Evolutionary conservation across 2,797 vertebrate species (phyloP), one percentile per base, ranked within the genome.

Genomic region (Otus scops): DNA sequence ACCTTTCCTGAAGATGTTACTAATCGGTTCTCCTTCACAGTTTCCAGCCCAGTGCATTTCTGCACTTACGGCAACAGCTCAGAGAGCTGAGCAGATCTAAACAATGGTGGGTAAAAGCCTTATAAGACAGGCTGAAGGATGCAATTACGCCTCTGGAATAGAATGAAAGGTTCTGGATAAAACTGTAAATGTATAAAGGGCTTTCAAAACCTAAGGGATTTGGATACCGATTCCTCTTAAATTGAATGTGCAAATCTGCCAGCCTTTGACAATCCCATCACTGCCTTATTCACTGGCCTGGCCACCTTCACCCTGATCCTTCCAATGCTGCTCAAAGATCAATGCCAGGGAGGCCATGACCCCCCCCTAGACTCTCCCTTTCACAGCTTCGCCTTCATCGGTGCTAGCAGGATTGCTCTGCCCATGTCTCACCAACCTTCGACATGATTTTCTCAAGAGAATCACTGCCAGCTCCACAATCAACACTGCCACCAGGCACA

Each of bases 111-210:
- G n/a, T 19, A 79, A 74, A 59, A 69, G 75, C 47, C 39, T 12
- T 41, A 81, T 63, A 45, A 38, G 65, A 39, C 60, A 82, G 51
- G 51, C 69, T 93, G 70, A 19, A 84, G 60, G 45, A 65, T 27
- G 22, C 24, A 54, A 24, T 28, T 32, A 14, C 22, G 23, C 47
- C 70, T 54, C 81, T 85, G 74, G 68, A 89, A 89, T 1, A 60
- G 60, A 57, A 64, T 5, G 5, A 50, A 1, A 0, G 0, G 30
- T 2, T 80, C 56, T 53, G 70, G 41, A 53, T 3, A n/a, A 38
- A 61, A 45, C 3, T 64, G 59, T 21, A 23, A 22, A 70, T 34
- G 64, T 45, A 19, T 34, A 47, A 63, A 84, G 41, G 27, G 69
- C 69, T 81, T 54, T 27, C 70, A 74, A 17, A 50, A 41, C 28